These are phyloP conservation scores for Echinarachnius parma DNA, from an alignment of 53 echinoderm and acorn worm genomes.

Conservation along the genomic window DNA sequence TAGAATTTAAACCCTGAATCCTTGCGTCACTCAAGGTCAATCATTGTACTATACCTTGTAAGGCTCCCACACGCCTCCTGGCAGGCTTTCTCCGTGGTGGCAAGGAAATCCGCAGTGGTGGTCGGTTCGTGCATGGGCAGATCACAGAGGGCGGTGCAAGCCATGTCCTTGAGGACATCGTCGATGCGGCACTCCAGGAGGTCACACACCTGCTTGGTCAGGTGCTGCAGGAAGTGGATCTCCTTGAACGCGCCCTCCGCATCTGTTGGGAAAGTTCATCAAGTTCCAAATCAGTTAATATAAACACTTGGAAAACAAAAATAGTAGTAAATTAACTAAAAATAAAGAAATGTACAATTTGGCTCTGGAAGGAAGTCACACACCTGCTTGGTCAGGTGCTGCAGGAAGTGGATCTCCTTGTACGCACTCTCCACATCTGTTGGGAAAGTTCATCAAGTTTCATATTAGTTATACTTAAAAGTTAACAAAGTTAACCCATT, in stretches of 20 bases:
- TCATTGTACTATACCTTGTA: no score
- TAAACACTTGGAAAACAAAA: no score
- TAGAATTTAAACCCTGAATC: no score
- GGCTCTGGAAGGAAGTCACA: no score
- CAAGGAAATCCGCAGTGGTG: conserved; percentile 69
- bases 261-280: no score
- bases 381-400: conserved; percentile 89
- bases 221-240: conserved; percentile 76
- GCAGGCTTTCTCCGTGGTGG: conserved; percentile 75
- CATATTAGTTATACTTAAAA: no score
- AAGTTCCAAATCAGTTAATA: no score
- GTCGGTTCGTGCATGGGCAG: conserved; percentile 88
- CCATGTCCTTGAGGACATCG: conserved; percentile 90
- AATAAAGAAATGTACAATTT: no score
- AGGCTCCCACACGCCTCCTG: conserved; percentile 81
- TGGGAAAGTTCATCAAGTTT: no score
- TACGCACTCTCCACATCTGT: conserved; percentile 76
- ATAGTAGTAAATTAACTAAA: no score
- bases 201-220: conserved; percentile 91
- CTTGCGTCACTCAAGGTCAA: no score
- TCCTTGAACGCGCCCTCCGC: conserved; percentile 77
- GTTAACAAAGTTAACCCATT: no score
- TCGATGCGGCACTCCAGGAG: conserved; percentile 97
- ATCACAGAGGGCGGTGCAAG: conserved; percentile 78
- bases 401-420: conserved; percentile 81